These are phyloP conservation scores for Disparrhopalites patrizii DNA, from an alignment of 2,888 invertebrate species.

Conservation along the genomic window DNA sequence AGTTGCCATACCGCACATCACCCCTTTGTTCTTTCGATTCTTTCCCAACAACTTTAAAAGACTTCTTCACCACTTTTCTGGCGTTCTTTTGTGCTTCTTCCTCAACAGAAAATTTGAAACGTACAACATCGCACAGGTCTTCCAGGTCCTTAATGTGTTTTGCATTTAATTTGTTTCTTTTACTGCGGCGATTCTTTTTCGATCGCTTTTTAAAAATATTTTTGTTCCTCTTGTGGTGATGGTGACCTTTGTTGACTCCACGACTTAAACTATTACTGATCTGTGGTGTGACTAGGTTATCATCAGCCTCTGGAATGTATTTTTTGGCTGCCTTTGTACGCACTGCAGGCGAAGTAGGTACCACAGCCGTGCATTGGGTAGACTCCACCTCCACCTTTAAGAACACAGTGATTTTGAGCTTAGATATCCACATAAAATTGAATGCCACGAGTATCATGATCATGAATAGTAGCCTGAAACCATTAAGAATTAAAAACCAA, in stretches of 20 bases:
- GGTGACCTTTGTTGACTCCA: constrained; percentile 6
- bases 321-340: constrained; percentile 47
- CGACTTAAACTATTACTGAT: too few relatives aligned
- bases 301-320: constrained; percentile 43
- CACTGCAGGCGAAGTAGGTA: constrained; percentile 30
- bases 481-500: too few relatives aligned
- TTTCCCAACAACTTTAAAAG: not conserved
- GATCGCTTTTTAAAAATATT: too few relatives aligned
- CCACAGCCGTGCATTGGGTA: not conserved
- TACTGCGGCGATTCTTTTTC: constrained; percentile 34
- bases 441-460: too few relatives aligned
- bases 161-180: constrained; percentile 22
- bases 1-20: not conserved
- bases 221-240: not conserved
- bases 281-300: constrained; percentile 34
- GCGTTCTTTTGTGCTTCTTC: not conserved
- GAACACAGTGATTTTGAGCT: not conserved
- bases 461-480: not conserved
- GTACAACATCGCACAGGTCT: not conserved
- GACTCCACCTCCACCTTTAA: not conserved
- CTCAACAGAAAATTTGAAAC: not conserved
- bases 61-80: too few relatives aligned
- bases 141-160: constrained; percentile 15
- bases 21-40: not conserved
- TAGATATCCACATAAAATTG: too few relatives aligned